Evolutionary conservation across 2,797 vertebrate species (phyloP).

Genomic region (Lateolabrax maculatus): DNA sequence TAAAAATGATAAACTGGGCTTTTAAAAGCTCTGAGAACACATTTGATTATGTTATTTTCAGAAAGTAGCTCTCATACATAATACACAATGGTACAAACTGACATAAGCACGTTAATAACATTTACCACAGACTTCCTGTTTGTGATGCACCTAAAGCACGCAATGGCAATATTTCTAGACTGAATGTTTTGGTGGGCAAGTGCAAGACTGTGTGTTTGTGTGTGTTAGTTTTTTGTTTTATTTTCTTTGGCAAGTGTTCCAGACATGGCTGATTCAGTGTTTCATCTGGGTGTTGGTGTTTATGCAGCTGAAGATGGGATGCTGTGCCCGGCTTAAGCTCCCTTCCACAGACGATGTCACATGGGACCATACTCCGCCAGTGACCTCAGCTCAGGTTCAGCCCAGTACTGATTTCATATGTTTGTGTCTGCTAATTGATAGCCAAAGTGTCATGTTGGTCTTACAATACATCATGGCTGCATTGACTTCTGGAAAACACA

Average conservation of each 20-base stretch:
- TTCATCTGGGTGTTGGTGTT: slow-evolving; percentile 72
- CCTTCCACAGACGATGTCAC: slow-evolving; percentile 55
- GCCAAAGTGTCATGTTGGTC: slow-evolving; percentile 42
- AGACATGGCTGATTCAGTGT: slow-evolving; percentile 30
- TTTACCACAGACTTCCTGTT: slow-evolving; percentile 65
- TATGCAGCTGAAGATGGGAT: slow-evolving; percentile 76
- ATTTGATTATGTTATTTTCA: slow-evolving; percentile 36
- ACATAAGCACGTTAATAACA: slow-evolving; percentile 49
- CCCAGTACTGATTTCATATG: slow-evolving; percentile 60
- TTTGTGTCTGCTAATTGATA: slow-evolving; percentile 60
- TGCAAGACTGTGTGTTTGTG: slow-evolving; percentile 17
- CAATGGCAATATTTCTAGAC: slow-evolving; percentile 53
- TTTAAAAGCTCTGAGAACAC: slow-evolving; percentile 24
- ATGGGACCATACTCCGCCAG: slow-evolving; percentile 28
- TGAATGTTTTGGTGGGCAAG: slow-evolving; percentile 44
- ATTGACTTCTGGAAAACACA: slow-evolving; percentile 33
- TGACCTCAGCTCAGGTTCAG: slow-evolving; percentile 75
- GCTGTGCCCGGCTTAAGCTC: slow-evolving; percentile 68
- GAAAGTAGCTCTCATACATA: slow-evolving; percentile 35
- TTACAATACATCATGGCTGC: slow-evolving; percentile 40
- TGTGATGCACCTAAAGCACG: slow-evolving; percentile 52
- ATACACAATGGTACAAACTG: slow-evolving; percentile 32
- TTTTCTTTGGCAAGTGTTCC: slow-evolving; percentile 41
- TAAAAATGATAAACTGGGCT: not conserved
- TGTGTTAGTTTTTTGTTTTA: slow-evolving; percentile 27